Base-by-base conservation (phyloP, 2,797 vertebrate species). In the Squalus acanthias region DNA sequence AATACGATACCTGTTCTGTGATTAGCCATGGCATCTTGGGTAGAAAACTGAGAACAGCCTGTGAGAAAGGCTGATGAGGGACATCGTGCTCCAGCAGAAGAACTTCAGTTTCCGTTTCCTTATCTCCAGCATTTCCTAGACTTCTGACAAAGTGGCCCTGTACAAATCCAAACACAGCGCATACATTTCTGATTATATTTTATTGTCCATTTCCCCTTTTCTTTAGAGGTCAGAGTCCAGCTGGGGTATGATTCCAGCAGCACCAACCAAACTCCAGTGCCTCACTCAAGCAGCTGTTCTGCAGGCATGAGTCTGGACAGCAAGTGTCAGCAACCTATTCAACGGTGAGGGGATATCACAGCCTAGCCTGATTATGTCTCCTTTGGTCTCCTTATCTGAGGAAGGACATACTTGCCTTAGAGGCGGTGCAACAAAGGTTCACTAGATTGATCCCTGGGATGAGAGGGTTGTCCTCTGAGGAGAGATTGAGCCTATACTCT, bases 61-160 rank as follows among this genome's bases (percentile, higher is more conserved):
- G 99, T 72, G 99, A 99, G 97, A 99, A 99, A 50, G 98, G 98
- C 97, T 99, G 99, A 97, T 99, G 99, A n/a, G 99, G 99, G 82
- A 99, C 99, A 33, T 99, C 99, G 9, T 99, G 99, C 97, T 99
- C 99, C 96, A 99, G 98, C 0, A 99, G 97, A 96, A 99, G 98
- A 96, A 99, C 99, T 98, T 99, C 99, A 0, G 99, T 98, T 97
- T 99, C 99, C 0, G 99, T 99, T 85, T 99, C 99, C 97, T 99
- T 99, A 79, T 99, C 99, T 46, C 99, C 99, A 8, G 98, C 99
- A 0, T 96, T 96, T 60, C 99, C 99, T 96, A 99, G 97, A 96
- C 97, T 99, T 97, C 98, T 99, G 69, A 99, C 99, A 98, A 99
- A 99, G 97, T 99, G 99, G 96, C 99, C 99, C 99, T 99, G 96